Evolutionary conservation across 2,888 invertebrate species (phyloP), one percentile per base, ranked within the genome.

Genomic region (Adineta ricciae): DNA sequence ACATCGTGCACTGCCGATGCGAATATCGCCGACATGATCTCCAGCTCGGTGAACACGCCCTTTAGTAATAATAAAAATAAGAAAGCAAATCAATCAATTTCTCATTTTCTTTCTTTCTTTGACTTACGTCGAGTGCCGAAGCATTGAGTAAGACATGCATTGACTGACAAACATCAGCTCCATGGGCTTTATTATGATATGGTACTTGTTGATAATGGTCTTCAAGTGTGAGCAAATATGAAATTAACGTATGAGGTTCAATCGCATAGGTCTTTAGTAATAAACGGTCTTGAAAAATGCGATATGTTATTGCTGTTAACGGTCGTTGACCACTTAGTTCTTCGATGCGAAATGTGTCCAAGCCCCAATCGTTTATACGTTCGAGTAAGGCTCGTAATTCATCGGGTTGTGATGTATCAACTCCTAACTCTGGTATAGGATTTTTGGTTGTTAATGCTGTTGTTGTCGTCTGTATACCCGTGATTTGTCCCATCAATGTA

Each of bases 1-100:
- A 99, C 98, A 91, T 99, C 99, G 91, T 99, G 99, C 89, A 99
- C 95, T 88, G 97, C 96, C 86, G 97, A 97, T 84, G 98, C 97
- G 91, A 98, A 98, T 86, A 99, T 93, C 46, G 98, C 97, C 19
- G 98, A 95, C 89, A 97, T 94, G 88, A 96, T 94, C 92, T 99
- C 99, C 88, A 99, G 91, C 85, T 97, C 96, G 84, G 97, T 96
- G 92, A 99, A 99, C 86, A 99, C 97, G 88, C 96, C 96, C 93
- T 94, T 91, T 64, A 27, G 32, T 52, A 64, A 8, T 14, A 32
- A 24, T 41, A 24, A n/a, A 41, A 41, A 24, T 36, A 78, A n/a
- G 21, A 2, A 38, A 21, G 7, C 7, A 73, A 41, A 41, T 41
- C 9, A 78, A 38, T 27, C 19, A 4, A 36, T 38, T 19, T 27